These are phyloP conservation scores for Hypsibius dujardini DNA, from an alignment of 1,140 invertebrate genomes.

Conservation along the genomic window DNA sequence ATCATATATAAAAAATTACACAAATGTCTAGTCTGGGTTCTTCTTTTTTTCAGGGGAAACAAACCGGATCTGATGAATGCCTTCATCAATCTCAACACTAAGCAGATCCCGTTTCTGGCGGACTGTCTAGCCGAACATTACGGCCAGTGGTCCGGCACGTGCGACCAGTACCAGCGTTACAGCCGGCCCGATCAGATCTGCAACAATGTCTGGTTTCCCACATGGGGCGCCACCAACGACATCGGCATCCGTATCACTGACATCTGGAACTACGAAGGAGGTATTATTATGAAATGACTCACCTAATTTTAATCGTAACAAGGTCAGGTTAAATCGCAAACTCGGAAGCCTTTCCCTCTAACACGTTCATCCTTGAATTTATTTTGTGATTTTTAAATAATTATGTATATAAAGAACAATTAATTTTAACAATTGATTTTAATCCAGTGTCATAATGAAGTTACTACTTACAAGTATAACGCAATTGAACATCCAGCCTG, in stretches of 20 bases:
- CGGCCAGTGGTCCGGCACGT: neutral
- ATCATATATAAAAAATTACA: neutral
- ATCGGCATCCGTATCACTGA: neutral
- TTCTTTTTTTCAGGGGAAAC: neutral
- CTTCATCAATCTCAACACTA: neutral
- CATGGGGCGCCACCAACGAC: neutral
- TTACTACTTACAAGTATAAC: too few relatives aligned
- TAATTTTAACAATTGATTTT: too few relatives aligned
- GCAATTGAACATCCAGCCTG: too few relatives aligned
- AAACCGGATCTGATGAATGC: neutral
- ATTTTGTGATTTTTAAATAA: too few relatives aligned
- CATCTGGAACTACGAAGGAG: conserved; percentile 5
- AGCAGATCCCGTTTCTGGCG: neutral
- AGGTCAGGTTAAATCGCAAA: too few relatives aligned
- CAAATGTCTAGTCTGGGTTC: neutral
- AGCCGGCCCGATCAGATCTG: conserved; percentile 16
- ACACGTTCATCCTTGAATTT: too few relatives aligned
- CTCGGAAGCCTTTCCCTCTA: too few relatives aligned
- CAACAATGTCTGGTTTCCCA: conserved; percentile 1
- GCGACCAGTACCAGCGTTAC: neutral
- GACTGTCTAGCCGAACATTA: conserved; percentile 12
- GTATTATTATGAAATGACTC: too few relatives aligned
- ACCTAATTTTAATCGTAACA: too few relatives aligned
- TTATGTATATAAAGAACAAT: too few relatives aligned
- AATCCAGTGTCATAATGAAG: too few relatives aligned